Conservation (phyloP, 2,888 invertebrate genomes). For the Ptycholaimellus sp. region DNA sequence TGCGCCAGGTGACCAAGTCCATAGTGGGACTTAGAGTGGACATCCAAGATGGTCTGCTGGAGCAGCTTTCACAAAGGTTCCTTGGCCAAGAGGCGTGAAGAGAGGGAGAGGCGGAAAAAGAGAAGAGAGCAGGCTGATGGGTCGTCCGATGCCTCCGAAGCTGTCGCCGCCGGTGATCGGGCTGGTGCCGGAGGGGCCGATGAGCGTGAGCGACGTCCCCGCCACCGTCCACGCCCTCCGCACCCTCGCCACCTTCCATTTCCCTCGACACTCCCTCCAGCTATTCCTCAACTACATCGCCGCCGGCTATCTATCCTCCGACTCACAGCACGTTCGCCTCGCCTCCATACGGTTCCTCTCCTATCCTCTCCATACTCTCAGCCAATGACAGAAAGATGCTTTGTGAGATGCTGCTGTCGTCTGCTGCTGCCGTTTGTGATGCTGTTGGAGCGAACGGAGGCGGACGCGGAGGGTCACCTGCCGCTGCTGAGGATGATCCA, state of each 20-base stretch:
- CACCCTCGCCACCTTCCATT: constrained; percentile 65
- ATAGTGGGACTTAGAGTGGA: constrained; percentile 62
- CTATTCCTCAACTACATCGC: constrained; percentile 21
- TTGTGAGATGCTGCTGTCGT: constrained; percentile 70
- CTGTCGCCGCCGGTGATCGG: constrained; percentile 10
- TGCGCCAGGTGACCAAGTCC: constrained; percentile 63
- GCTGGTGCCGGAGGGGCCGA: constrained; percentile 5
- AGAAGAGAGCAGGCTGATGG: no score
- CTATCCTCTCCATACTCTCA: no score
- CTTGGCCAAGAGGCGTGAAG: no score
- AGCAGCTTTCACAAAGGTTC: constrained; percentile 70
- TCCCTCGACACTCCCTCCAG: constrained; percentile 17
- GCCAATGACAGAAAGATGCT: no score
- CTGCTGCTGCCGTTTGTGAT: constrained; percentile 57
- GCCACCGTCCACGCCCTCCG: constrained; percentile 68
- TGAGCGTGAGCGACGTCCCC: constrained; percentile 41
- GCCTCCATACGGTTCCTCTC: no score
- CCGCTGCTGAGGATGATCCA: constrained; percentile 67
- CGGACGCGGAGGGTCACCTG: constrained; percentile 24
- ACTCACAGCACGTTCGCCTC: constrained; percentile 64
- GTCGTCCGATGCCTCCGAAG: constrained; percentile 37
- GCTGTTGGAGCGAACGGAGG: constrained; percentile 9
- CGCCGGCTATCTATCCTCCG: constrained; percentile 42
- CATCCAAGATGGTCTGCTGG: constrained; percentile 70
- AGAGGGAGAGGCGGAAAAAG: no score